Percentiles rank a stretch among this genome's conserved stretches.
Conservation (phyloP, 2,113 vertebrate genomes). For the Eptesicus fuscus region DNA sequence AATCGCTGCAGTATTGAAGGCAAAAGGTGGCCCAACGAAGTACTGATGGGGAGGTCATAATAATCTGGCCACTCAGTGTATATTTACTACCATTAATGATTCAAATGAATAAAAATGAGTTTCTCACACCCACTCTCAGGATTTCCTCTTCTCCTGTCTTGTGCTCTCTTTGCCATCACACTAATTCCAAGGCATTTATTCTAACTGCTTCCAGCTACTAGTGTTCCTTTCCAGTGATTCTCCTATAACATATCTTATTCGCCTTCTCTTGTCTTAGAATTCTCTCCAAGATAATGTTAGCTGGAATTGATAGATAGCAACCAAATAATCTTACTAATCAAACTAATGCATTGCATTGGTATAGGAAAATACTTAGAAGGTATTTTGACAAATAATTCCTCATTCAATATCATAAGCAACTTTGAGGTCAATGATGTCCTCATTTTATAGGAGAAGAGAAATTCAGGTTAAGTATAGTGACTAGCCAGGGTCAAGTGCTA, state of each 20-base stretch:
- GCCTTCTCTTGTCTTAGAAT: background rate
- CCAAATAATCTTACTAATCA: background rate
- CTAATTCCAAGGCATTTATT: background rate
- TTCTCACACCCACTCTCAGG: background rate
- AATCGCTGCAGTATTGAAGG: no score
- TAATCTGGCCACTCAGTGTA: no score
- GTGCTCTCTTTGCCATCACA: background rate
- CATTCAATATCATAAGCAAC: background rate
- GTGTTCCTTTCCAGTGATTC: background rate
- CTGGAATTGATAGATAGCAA: background rate
- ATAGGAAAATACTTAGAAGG: background rate
- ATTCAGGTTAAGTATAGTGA: background rate
- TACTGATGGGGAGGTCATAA: no score
- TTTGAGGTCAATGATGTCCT: background rate
- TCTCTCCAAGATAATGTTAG: background rate
- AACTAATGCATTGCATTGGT: background rate
- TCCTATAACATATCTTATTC: background rate
- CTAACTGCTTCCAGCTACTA: background rate
- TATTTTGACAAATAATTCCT: background rate
- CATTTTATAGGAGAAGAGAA: background rate
- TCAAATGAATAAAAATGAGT: background rate
- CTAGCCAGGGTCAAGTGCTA: background rate
- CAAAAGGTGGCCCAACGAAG: no score
- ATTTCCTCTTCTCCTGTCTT: background rate
- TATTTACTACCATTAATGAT: background rate